These are phyloP conservation scores for Aleiodes leptofemur DNA, from an alignment of 2,888 invertebrate genomes.

Conservation along the genomic window DNA sequence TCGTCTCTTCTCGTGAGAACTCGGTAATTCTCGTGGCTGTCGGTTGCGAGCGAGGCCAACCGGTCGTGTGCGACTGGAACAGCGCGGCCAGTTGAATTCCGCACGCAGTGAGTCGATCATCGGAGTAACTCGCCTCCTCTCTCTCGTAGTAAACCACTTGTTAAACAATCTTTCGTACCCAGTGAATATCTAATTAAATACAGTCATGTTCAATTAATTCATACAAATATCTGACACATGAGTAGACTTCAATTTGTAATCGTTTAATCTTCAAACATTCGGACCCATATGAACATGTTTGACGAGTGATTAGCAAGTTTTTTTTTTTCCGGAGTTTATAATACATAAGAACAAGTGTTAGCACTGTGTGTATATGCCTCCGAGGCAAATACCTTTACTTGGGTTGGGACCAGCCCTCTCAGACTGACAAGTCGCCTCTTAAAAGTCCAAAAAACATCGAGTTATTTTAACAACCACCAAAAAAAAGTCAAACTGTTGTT, in stretches of 20 bases:
- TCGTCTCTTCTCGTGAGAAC: conserved; percentile 55
- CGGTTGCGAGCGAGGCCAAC: conserved; percentile 71
- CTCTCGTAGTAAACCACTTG: conserved; percentile 38
- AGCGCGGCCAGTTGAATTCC: conserved; percentile 69
- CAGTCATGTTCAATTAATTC: conserved; percentile 27
- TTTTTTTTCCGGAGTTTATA: conserved; percentile 5
- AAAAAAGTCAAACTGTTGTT: no score
- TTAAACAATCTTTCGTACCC: conserved; percentile 31
- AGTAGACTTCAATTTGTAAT: conserved; percentile 11
- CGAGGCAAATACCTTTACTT: conserved; percentile 54
- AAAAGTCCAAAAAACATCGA: background rate
- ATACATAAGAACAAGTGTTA: conserved; percentile 4
- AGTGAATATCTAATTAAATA: conserved; percentile 23
- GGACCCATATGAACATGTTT: conserved; percentile 1
- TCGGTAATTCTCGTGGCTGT: conserved; percentile 58
- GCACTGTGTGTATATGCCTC: conserved; percentile 47
- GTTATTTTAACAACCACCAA: no score
- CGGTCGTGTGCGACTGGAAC: conserved; percentile 66
- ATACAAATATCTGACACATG: conserved; percentile 1
- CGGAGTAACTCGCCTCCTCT: conserved; percentile 48
- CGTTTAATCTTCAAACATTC: background rate
- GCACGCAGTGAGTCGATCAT: conserved; percentile 65
- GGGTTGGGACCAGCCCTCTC: conserved; percentile 43
- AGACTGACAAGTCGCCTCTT: conserved; percentile 51
- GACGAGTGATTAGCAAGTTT: background rate